Evolutionary conservation across 2,113 vertebrate species (phyloP), one percentile per base, ranked within the genome.

Genomic region (Bubo blakistoni): DNA sequence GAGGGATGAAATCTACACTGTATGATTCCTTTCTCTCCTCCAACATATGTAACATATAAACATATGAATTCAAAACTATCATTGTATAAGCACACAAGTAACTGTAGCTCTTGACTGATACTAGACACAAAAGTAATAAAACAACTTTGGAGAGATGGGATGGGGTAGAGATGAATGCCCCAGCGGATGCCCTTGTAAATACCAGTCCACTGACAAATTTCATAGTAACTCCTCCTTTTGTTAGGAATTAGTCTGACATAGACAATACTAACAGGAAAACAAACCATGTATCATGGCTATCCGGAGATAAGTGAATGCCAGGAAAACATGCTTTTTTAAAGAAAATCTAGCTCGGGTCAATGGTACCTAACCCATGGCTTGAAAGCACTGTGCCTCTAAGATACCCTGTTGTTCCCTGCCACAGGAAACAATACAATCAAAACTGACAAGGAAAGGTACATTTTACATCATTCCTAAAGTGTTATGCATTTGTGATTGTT

Each of bases 11-110:
- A 93, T 21, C n/a, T 58, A 54, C 34, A 16, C 18, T 49, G 14
- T 52, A 9, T 4, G 25, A 76, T 85, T 89, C 38, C 20, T 74
- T 83, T 51, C 55, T 40, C 15, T 47, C 32, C 49, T 87, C 22
- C 61, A 63, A 16, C 0, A 0, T 46, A 49, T 36, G 13, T 42
- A 61, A 59, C 19, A 2, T 6, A 63, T 9, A 67, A 95, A 44
- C 16, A 25, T 12, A n/a, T 2, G 2, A 81, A 72, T 38, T 71
- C 77, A 81, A 80, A 92, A 44, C 38, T 81, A 24, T 55, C n/a
- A 2, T 46, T 67, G 34, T 10, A 47, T 61, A 74, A 84, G 16
- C 66, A 67, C 22, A 13, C 7, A 24, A 13, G 4, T 19, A 59
- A 61, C 54, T 40, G 18, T 13, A 74, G 29, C 32, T 86, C 32